Evolutionary conservation across 2,797 vertebrate species (phyloP).

Genomic region (Lacerta bilineata): DNA sequence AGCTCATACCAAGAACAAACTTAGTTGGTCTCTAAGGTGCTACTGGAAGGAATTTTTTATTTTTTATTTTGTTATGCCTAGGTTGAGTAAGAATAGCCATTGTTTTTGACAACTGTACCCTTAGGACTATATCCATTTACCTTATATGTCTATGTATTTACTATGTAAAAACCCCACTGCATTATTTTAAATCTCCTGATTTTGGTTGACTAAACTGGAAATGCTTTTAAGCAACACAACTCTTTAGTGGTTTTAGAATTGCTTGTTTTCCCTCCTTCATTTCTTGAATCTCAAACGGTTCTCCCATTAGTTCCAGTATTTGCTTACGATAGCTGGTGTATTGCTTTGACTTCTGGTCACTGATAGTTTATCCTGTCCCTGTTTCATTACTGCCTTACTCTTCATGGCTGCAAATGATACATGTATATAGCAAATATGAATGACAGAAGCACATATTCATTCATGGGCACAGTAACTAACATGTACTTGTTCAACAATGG

Average conservation of each 20-base stretch:
- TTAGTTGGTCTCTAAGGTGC: no score
- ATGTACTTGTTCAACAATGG: neutral
- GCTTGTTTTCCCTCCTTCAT: neutral
- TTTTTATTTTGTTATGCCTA: neutral
- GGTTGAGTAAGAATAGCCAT: neutral
- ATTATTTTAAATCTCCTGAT: neutral
- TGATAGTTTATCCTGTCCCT: neutral
- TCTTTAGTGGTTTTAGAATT: conserved; percentile 3
- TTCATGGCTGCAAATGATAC: neutral
- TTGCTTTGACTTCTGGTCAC: neutral
- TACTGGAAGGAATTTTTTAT: no score
- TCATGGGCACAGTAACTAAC: neutral
- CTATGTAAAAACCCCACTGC: neutral
- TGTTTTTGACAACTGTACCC: neutral
- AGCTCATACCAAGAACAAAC: no score
- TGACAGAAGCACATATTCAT: no score
- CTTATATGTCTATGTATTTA: neutral
- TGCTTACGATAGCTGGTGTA: neutral
- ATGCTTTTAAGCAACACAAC: neutral
- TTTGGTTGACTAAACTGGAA: neutral
- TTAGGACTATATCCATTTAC: neutral
- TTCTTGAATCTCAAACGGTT: neutral
- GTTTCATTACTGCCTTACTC: neutral
- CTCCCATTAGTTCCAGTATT: neutral
- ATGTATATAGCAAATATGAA: neutral